Conservation (phyloP, 2,113 vertebrate species). For the Chaetodon auriga region DNA sequence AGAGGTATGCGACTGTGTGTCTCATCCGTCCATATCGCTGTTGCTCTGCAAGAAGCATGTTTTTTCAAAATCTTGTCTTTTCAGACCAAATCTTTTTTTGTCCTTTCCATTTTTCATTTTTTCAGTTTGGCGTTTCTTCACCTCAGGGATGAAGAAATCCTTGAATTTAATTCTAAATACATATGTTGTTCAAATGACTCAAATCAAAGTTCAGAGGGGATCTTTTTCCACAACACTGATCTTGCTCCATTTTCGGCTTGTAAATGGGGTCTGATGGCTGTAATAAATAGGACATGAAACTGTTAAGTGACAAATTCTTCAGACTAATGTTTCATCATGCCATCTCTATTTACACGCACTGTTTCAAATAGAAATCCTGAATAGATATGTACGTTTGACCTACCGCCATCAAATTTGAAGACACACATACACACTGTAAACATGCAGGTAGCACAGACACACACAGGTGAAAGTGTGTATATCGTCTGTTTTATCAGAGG, state of each 20-base stretch:
- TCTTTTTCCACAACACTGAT: neutral
- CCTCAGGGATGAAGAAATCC: neutral
- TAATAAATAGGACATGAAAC: conserved; percentile 7
- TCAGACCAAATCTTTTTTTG: neutral
- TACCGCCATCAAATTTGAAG: neutral
- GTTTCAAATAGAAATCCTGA: neutral
- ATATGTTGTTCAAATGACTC: neutral
- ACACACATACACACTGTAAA: neutral
- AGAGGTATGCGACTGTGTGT: conserved; percentile 36
- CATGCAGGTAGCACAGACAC: neutral
- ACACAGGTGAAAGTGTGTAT: conserved; percentile 3
- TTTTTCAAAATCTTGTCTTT: neutral
- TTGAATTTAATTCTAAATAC: neutral
- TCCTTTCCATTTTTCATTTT: neutral
- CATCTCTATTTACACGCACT: neutral
- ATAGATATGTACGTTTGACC: neutral
- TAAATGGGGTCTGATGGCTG: neutral
- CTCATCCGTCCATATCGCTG: conserved; percentile 19
- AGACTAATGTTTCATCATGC: neutral
- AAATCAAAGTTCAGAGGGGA: neutral
- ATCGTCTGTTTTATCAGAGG: conserved; percentile 20
- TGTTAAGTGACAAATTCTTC: neutral
- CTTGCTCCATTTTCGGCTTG: neutral
- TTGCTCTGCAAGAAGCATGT: conserved; percentile 33
- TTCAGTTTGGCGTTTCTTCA: neutral